These are phyloP conservation scores for Camelus bactrianus DNA, from an alignment of 2,113 vertebrate species.

Conservation along the genomic window DNA sequence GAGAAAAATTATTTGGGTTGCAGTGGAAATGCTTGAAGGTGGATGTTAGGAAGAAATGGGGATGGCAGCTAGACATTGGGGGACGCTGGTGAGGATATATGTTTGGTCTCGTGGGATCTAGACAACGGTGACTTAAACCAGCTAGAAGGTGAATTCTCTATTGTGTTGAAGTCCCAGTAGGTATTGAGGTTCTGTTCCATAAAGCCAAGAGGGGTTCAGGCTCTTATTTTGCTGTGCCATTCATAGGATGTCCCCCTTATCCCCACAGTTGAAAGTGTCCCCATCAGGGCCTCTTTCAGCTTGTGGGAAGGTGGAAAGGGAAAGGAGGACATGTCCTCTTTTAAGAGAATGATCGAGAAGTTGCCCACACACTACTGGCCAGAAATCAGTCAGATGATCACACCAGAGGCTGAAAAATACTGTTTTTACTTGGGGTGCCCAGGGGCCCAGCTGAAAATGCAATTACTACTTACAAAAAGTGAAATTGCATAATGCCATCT, in stretches of 20 bases:
- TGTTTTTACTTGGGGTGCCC: background rate
- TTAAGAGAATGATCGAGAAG: background rate
- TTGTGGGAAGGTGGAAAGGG: background rate
- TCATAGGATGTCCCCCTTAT: background rate
- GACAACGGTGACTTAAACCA: background rate
- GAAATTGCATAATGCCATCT: background rate
- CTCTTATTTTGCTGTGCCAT: background rate
- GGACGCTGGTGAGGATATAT: background rate
- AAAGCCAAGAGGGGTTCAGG: background rate
- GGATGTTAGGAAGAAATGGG: background rate
- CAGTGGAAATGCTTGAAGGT: background rate
- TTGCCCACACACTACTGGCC: background rate
- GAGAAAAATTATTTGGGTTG: background rate
- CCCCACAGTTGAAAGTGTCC: background rate
- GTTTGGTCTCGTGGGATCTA: background rate
- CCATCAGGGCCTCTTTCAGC: background rate
- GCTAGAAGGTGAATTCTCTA: background rate
- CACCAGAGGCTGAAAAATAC: background rate
- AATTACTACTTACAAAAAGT: background rate
- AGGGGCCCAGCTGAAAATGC: background rate
- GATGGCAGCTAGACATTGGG: background rate
- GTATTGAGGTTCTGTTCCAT: background rate
- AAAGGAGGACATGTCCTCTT: background rate
- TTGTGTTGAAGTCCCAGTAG: background rate
- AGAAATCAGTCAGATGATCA: background rate